A percentile compares a stretch with the other conserved stretches of the same genome.
These are phyloP conservation scores for Phocoena phocoena DNA, from an alignment of 2,113 vertebrate species.

Conservation along the genomic window DNA sequence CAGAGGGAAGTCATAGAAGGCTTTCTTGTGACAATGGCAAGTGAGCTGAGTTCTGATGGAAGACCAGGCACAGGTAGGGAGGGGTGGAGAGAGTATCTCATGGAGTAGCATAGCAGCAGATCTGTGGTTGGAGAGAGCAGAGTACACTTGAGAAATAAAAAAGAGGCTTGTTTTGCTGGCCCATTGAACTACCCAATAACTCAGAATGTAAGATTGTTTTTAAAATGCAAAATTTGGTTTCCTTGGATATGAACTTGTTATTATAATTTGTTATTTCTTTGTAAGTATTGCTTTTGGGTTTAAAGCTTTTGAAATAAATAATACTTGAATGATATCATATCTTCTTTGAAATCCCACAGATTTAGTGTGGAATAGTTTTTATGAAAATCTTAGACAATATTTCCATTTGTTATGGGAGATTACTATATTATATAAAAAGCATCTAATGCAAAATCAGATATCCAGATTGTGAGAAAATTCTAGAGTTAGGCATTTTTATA, in stretches of 20 bases:
- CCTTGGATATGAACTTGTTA: neutral
- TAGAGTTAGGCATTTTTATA: conserved; percentile 34
- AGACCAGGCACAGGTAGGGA: neutral
- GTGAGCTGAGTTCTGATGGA: neutral
- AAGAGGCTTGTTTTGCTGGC: neutral
- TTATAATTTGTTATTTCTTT: neutral
- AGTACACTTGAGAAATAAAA: neutral
- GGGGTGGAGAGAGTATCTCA: neutral
- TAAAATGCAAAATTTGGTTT: neutral
- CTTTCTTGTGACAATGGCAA: neutral
- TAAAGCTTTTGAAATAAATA: conserved; percentile 41
- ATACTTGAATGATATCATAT: neutral
- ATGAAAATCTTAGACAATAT: neutral
- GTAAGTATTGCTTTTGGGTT: neutral
- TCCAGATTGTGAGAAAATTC: conserved; percentile 48
- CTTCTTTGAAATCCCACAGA: conserved; percentile 3
- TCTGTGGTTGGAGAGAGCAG: neutral
- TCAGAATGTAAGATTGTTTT: neutral
- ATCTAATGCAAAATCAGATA: neutral
- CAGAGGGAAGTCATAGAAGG: neutral
- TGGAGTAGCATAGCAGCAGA: neutral
- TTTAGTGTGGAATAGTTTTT: neutral
- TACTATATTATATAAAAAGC: neutral
- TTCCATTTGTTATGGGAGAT: neutral
- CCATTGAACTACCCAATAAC: neutral